Base-by-base conservation (phyloP, 2,113 vertebrate species). In the Australoheros scitulus region DNA sequence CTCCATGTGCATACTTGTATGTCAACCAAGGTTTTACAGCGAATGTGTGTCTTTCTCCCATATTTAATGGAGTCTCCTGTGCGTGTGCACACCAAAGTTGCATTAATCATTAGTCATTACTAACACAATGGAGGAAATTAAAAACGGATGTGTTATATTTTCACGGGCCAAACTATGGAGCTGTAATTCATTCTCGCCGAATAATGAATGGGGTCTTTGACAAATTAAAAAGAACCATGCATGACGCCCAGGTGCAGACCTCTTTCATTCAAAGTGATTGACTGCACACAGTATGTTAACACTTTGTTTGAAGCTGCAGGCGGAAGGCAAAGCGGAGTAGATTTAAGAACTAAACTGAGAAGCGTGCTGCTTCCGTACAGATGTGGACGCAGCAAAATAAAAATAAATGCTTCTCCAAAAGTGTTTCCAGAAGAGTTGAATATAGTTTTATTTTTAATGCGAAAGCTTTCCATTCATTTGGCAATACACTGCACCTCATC, bases 171-270 rank as follows among this genome's bases (percentile, higher is more conserved):
- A 10, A 77, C n/a, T 57, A 63, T 38, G 38, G 36, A 55, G 29
- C 77, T 82, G 74, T 81, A 72, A 76, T 80, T 50, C 34, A 72
- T 64, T 80, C 58, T 79, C 3, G 7, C 26, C 32, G 41, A 89
- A 83, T 80, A 83, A 82, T 78, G 83, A 91, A 86, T 63, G 43
- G 86, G 52, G 7, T 77, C 68, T 90, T 85, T 78, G 75, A 84
- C 77, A 85, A 87, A 84, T 90, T 60, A 88, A 90, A 83, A 77
- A 64, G 64, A 86, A 52, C 43, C 26, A 61, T 60, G 87, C 80
- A 61, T 82, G 76, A 86, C 84, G 58, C 20, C 83, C 84, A 92
- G 88, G 87, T 92, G 86, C 11, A 17, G 64, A 87, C 41, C 36
- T 70, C 76, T 84, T 83, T 87, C 56, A 76, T 77, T 89, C 77